A percentile compares a stretch with the other conserved stretches of the same genome.
These are phyloP conservation scores for Pipistrellus pygmaeus DNA, from an alignment of 2,797 vertebrate genomes.

Conservation along the genomic window DNA sequence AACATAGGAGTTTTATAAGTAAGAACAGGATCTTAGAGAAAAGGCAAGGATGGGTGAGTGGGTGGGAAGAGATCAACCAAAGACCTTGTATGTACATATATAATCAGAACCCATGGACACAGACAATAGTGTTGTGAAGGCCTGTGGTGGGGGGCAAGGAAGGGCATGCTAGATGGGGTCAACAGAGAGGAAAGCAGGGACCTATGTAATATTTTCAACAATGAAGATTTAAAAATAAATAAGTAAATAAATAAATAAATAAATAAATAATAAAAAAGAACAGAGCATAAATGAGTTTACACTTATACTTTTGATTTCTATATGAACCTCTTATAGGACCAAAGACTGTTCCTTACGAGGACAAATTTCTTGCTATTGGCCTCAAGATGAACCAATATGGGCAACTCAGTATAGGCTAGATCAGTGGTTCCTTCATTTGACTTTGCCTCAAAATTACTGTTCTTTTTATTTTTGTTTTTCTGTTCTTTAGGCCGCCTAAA, in stretches of 20 bases:
- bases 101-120: too few relatives aligned
- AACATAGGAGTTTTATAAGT: neutral
- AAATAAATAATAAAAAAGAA: neutral
- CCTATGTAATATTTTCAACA: too few relatives aligned
- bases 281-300: neutral
- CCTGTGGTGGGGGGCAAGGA: too few relatives aligned
- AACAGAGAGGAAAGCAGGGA: rapidly evolving
- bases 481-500: neutral
- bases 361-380: neutral
- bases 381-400: neutral
- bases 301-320: neutral
- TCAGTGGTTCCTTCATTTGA: neutral
- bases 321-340: neutral
- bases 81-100: too few relatives aligned
- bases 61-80: too few relatives aligned
- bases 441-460: neutral
- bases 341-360: slow-evolving; percentile 4
- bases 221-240: too few relatives aligned
- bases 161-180: too few relatives aligned
- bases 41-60: too few relatives aligned
- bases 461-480: slow-evolving; percentile 28
- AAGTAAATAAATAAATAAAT: too few relatives aligned
- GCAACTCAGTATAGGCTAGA: neutral
- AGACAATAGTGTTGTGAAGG: too few relatives aligned
- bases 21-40: neutral